These are phyloP conservation scores for Schizotus pectinicornis DNA, from an alignment of 2,888 invertebrate species.

Conservation along the genomic window DNA sequence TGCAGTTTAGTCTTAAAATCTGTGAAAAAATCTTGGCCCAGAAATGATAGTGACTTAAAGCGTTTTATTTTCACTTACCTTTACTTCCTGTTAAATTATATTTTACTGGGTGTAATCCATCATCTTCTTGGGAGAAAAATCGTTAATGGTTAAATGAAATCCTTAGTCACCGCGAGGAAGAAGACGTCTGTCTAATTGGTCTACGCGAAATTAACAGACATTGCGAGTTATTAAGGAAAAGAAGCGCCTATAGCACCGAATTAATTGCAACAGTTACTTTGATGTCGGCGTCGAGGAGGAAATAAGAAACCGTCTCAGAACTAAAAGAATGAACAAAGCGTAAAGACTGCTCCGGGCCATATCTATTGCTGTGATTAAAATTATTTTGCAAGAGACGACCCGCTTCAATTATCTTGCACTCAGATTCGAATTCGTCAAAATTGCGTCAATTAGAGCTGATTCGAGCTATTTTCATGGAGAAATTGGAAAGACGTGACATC, in stretches of 20 bases:
- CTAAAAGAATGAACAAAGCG: constrained; percentile 20
- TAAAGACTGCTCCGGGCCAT: constrained; percentile 6
- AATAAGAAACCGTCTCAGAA: constrained; percentile 19
- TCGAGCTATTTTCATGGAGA: background rate
- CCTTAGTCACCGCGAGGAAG: too few relatives aligned
- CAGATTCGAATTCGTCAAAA: constrained; percentile 4
- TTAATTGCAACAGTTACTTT: constrained; percentile 34
- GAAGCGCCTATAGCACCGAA: constrained; percentile 19
- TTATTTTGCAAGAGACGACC: constrained; percentile 1
- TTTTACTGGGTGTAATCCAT: too few relatives aligned
- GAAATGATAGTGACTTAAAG: too few relatives aligned
- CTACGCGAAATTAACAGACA: background rate
- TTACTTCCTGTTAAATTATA: too few relatives aligned
- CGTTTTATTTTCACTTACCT: too few relatives aligned
- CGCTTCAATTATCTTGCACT: constrained; percentile 13
- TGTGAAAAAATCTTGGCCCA: too few relatives aligned
- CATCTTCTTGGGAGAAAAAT: too few relatives aligned
- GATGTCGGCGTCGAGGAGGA: constrained; percentile 30
- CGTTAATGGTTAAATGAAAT: too few relatives aligned
- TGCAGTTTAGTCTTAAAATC: too few relatives aligned
- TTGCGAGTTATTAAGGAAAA: constrained; percentile 1
- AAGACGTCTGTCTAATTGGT: background rate
- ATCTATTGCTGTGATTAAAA: constrained; percentile 20
- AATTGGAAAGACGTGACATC: too few relatives aligned
- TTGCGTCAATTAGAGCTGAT: constrained; percentile 13